phyloP scores from a whole-genome alignment of 35 echinoderm and acorn worm species.

The Ophioderma brevispina region DNA sequence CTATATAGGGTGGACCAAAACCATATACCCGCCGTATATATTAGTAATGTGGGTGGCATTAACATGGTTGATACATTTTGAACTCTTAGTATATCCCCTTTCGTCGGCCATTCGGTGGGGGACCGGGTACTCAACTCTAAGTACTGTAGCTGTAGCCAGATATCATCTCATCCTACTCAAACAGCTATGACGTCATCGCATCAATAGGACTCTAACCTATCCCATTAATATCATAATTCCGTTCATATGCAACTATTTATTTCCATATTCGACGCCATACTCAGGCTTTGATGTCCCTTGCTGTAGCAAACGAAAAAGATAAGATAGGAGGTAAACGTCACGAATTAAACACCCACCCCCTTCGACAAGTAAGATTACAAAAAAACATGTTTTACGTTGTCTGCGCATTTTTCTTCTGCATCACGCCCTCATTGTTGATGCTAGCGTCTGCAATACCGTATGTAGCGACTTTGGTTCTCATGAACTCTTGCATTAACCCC shows the following conservation, averaged over 20 bases:
- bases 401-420: constrained; percentile 72
- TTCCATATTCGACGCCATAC: not conserved
- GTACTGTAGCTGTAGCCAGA: constrained; percentile 37
- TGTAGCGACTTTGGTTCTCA: constrained; percentile 62
- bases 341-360: constrained; percentile 50
- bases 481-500: constrained; percentile 83
- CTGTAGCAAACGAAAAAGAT: not conserved
- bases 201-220: constrained; percentile 18
- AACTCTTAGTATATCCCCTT: constrained; percentile 14
- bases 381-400: constrained; percentile 94
- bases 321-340: no score
- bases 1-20: not conserved
- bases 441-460: constrained; percentile 70
- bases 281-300: not conserved
- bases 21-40: constrained; percentile 16
- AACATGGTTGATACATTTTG: constrained; percentile 14
- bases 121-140: constrained; percentile 39
- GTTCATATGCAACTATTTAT: constrained; percentile 36
- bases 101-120: not conserved
- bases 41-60: constrained; percentile 1
- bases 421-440: constrained; percentile 70
- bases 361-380: constrained; percentile 82
- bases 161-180: not conserved
- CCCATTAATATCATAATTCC: constrained; percentile 22
- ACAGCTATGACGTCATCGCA: constrained; percentile 9